Conservation (phyloP, 1,140 invertebrate species). For the Phortica variegata region DNA sequence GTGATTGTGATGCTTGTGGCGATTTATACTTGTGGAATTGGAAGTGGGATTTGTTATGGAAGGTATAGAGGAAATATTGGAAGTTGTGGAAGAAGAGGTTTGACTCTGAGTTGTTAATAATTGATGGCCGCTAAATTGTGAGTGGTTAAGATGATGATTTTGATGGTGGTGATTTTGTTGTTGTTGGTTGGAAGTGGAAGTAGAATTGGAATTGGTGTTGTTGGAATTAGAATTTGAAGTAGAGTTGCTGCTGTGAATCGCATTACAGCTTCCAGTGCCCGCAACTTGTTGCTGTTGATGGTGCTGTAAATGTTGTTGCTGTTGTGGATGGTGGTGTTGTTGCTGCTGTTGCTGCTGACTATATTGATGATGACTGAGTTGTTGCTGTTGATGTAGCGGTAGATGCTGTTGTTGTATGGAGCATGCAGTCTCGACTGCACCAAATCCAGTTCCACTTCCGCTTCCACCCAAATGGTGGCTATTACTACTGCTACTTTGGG, state of each 20-base stretch:
- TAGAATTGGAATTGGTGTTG: constrained; percentile 42
- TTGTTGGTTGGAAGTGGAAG: constrained; percentile 54
- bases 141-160: constrained; percentile 24
- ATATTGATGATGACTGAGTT: constrained; percentile 3
- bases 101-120: constrained; percentile 16
- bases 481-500: constrained; percentile 23
- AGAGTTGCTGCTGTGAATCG: constrained; percentile 28
- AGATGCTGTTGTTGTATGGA: constrained; percentile 16
- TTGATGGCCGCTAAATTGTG: constrained; percentile 29
- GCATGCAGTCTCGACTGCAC: constrained; percentile 6
- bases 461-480: constrained; percentile 39
- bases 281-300: constrained; percentile 13
- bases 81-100: constrained; percentile 3
- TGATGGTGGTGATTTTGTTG: constrained; percentile 52
- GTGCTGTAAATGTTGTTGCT: constrained; percentile 47
- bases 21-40: constrained; percentile 36
- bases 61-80: constrained; percentile 1
- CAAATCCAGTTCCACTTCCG: constrained; percentile 52
- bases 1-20: constrained; percentile 41
- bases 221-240: constrained; percentile 17
- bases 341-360: constrained; percentile 20
- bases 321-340: constrained; percentile 32
- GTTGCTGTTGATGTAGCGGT: constrained; percentile 16
- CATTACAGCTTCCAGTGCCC: constrained; percentile 3
- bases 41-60: constrained; percentile 9